phyloP scores from a whole-genome alignment of 2,113 vertebrate species.

The Perca schrenkii region DNA sequence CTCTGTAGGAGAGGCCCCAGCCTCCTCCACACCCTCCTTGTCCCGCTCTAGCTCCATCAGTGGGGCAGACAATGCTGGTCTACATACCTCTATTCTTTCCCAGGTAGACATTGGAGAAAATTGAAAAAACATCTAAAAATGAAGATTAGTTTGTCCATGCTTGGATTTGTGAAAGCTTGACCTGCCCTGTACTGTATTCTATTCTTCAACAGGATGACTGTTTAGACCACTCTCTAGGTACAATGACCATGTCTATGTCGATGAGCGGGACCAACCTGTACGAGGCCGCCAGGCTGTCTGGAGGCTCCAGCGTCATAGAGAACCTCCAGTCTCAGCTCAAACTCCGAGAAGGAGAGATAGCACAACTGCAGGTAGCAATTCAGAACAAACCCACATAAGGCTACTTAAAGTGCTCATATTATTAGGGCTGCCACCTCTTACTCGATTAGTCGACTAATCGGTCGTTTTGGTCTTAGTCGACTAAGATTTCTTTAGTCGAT shows the following conservation, averaged over 20 bases:
- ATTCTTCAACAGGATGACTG: conserved; percentile 87
- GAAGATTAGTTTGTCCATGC: not conserved
- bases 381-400: not conserved
- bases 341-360: conserved; percentile 94
- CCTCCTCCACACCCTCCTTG: conserved; percentile 92
- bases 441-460: too few species aligned
- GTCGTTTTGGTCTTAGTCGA: too few species aligned
- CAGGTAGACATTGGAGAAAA: conserved; percentile 84
- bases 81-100: conserved; percentile 90
- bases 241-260: conserved; percentile 85
- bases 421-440: too few species aligned
- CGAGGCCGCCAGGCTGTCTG: conserved; percentile 92
- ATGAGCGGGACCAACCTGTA: conserved; percentile 92
- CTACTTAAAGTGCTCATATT: not conserved
- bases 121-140: not conserved
- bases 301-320: conserved; percentile 96
- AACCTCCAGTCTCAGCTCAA: conserved; percentile 98
- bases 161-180: conserved; percentile 1
- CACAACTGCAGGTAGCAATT: conserved; percentile 92
- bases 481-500: too few species aligned
- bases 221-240: conserved; percentile 89
- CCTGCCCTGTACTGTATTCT: not conserved
- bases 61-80: conserved; percentile 89
- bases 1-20: conserved; percentile 83
- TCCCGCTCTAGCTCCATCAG: conserved; percentile 97